Evolutionary conservation across 2,888 invertebrate genomes (phyloP).

Genomic region (Lasius fuliginosus): DNA sequence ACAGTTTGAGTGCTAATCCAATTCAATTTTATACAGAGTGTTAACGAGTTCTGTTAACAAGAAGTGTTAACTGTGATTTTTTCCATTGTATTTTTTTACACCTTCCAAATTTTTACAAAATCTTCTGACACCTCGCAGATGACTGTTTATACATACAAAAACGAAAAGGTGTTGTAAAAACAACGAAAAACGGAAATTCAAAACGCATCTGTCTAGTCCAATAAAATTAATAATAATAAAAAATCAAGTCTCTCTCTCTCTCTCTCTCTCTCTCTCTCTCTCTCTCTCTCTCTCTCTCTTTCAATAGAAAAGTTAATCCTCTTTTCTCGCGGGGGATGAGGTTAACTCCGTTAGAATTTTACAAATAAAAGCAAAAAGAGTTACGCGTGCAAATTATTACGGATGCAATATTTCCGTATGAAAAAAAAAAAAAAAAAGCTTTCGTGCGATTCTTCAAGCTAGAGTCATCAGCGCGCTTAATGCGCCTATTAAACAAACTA

Average conservation of each 20-base stretch:
- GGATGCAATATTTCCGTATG: not conserved
- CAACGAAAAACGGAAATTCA: not conserved
- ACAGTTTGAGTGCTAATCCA: conserved; percentile 42
- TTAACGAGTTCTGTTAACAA: conserved; percentile 2
- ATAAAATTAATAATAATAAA: conserved; percentile 3
- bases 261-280: not conserved
- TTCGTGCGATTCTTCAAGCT: not conserved
- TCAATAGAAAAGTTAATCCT: not conserved
- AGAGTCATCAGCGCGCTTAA: conserved; percentile 6
- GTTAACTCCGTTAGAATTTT: not conserved
- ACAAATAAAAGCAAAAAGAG: conserved; percentile 2
- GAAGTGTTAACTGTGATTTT: conserved; percentile 10
- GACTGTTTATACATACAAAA: not conserved
- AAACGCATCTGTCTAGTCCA: not conserved
- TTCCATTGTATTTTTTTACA: conserved; percentile 8
- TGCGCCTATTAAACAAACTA: conserved; percentile 45
- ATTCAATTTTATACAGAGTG: conserved; percentile 37
- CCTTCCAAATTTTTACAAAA: conserved; percentile 13
- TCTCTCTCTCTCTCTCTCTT: not conserved
- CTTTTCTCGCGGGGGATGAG: not conserved
- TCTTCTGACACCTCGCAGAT: too few species aligned
- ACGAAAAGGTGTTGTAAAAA: not conserved
- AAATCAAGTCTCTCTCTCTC: not conserved
- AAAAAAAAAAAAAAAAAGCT: not conserved
- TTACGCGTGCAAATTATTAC: not conserved